Evolutionary conservation across 2,888 invertebrate genomes (phyloP).

Genomic region (Eremobia ochroleuca): DNA sequence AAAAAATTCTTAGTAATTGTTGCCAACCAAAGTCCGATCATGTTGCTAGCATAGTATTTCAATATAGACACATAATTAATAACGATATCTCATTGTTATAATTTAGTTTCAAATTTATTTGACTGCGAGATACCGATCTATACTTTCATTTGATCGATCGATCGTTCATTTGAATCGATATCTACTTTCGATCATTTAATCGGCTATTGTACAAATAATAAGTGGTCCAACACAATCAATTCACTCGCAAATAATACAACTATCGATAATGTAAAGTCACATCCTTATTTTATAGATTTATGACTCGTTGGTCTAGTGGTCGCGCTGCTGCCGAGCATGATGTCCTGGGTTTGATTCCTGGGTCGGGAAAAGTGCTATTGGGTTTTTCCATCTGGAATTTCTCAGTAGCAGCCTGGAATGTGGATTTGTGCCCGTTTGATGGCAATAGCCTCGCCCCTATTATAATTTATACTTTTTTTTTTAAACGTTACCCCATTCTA

Average conservation of each 20-base stretch:
- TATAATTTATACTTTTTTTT: too few relatives aligned
- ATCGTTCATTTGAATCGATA: constrained; percentile 62
- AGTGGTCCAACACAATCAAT: constrained; percentile 55
- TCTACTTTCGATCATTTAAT: constrained; percentile 70
- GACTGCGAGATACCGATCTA: constrained; percentile 63
- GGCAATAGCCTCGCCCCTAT: neutral
- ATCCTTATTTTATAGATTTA: constrained; percentile 19
- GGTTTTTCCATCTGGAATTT: neutral
- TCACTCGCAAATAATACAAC: constrained; percentile 38
- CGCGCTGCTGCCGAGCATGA: neutral
- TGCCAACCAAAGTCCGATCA: neutral
- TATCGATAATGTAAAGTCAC: constrained; percentile 45
- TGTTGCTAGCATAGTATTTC: neutral
- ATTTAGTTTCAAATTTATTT: constrained; percentile 65
- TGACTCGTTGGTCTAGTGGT: neutral
- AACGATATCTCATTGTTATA: constrained; percentile 64
- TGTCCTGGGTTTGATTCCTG: neutral
- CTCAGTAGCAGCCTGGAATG: neutral
- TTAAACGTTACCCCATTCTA: too few relatives aligned
- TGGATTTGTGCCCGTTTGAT: neutral
- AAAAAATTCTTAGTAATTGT: neutral
- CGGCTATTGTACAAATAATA: constrained; percentile 63
- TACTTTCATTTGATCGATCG: constrained; percentile 69
- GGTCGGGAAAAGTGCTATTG: neutral
- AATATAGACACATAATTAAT: constrained; percentile 47